phyloP scores from a whole-genome alignment of 2,797 vertebrate genomes.

The Catamblyrhynchus diadema region DNA sequence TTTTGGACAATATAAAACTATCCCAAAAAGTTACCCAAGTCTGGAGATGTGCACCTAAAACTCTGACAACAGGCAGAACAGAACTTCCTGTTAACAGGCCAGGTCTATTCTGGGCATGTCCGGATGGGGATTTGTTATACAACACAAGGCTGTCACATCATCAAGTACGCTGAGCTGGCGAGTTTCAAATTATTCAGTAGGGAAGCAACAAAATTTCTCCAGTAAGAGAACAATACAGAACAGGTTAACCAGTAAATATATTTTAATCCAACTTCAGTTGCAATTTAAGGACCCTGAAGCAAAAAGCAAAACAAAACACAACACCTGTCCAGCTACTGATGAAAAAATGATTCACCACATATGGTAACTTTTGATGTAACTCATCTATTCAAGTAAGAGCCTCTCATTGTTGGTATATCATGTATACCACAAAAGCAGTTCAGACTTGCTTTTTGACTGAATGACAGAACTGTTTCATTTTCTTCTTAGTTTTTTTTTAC shows the following conservation, averaged over 20 bases:
- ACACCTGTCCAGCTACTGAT: neutral
- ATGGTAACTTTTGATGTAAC: neutral
- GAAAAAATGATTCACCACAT: neutral
- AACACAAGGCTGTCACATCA: neutral
- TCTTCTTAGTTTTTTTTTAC: neutral
- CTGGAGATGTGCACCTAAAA: neutral
- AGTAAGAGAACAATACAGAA: neutral
- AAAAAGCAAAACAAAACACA: neutral
- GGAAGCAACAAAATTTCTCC: neutral
- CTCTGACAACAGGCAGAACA: neutral
- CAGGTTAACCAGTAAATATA: neutral
- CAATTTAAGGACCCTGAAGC: neutral
- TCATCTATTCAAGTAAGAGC: neutral
- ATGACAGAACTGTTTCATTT: neutral
- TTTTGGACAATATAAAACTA: neutral
- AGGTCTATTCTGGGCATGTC: neutral
- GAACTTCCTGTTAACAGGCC: neutral
- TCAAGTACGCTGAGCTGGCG: neutral
- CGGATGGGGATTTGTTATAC: neutral
- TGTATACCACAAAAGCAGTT: neutral
- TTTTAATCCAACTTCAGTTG: neutral
- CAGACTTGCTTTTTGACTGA: neutral
- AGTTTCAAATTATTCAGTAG: neutral
- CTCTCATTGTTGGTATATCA: accelerated
- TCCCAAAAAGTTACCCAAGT: neutral